Conservation (phyloP, 1,140 invertebrate species). For the Galleria mellonella region DNA sequence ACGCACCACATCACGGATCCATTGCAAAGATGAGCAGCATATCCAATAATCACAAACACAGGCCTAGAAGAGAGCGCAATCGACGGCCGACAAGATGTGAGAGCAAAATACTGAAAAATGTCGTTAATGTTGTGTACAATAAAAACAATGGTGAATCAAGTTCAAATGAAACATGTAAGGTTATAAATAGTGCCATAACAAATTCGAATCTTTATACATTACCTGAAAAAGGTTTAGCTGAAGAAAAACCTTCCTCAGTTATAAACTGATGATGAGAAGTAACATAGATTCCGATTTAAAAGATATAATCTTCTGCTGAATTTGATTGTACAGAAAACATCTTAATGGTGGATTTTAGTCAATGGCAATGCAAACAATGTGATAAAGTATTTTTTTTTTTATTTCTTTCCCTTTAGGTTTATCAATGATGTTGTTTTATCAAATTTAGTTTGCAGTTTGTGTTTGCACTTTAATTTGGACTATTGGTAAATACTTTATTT, state of each 20-base stretch:
- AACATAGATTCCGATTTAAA: slow-evolving; percentile 28
- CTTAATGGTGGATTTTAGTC: too few relatives aligned
- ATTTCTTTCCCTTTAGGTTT: too few relatives aligned
- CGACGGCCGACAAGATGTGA: slow-evolving; percentile 22
- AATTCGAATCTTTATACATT: background rate
- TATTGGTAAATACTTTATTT: too few relatives aligned
- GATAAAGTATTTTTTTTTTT: too few relatives aligned
- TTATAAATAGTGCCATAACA: slow-evolving; percentile 5
- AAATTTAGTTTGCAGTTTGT: too few relatives aligned
- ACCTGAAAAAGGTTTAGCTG: background rate
- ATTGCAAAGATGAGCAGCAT: slow-evolving; percentile 22
- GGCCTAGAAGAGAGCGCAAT: slow-evolving; percentile 15
- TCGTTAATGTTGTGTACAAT: slow-evolving; percentile 44
- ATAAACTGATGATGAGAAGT: background rate
- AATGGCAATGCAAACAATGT: too few relatives aligned
- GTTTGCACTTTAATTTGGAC: too few relatives aligned
- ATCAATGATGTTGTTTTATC: too few relatives aligned
- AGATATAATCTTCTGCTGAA: slow-evolving; percentile 46
- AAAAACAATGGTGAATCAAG: slow-evolving; percentile 23
- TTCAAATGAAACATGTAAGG: slow-evolving; percentile 10
- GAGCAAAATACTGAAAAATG: slow-evolving; percentile 57
- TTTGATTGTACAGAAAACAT: slow-evolving; percentile 29
- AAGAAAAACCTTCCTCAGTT: background rate
- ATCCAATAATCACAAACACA: slow-evolving; percentile 11
- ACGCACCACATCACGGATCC: slow-evolving; percentile 13